These are phyloP conservation scores for Aselliscus stoliczkanus DNA, from an alignment of 2,797 vertebrate genomes.

Conservation along the genomic window DNA sequence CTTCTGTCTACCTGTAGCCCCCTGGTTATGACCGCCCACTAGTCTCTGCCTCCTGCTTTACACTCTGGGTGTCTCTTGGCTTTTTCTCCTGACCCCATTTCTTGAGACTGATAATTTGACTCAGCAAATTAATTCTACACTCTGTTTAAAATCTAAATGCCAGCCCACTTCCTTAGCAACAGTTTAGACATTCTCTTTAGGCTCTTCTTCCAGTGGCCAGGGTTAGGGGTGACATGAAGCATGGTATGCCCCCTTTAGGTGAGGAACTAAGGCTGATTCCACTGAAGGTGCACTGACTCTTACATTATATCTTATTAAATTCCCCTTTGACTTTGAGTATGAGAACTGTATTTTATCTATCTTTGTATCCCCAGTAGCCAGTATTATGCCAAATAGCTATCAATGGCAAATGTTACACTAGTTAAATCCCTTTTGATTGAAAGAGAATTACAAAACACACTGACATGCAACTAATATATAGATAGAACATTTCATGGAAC, in stretches of 20 bases:
- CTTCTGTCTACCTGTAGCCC: not conserved
- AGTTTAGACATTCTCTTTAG: not conserved
- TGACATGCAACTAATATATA: not conserved
- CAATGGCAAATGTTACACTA: not conserved
- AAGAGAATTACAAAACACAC: not conserved
- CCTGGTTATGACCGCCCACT: fast-evolving
- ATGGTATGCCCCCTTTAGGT: not conserved
- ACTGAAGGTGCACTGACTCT: not conserved
- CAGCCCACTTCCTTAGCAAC: not conserved
- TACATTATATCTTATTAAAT: not conserved
- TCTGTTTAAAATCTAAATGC: not conserved
- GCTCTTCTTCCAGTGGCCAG: not conserved
- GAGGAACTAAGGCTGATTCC: not conserved
- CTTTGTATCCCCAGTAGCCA: not conserved
- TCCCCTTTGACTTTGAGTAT: not conserved
- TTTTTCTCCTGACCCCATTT: not conserved
- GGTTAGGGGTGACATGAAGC: not conserved
- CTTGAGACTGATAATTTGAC: not conserved
- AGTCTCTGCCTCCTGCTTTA: not conserved
- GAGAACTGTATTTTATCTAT: not conserved
- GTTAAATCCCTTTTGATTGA: not conserved
- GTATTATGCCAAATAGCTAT: not conserved
- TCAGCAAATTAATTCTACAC: not conserved
- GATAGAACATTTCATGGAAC: not conserved
- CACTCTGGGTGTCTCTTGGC: too few species aligned